Base-by-base conservation (phyloP, 30 jellyfish, hydroid and myxozoan species). In the Cassiopea xamachana region DNA sequence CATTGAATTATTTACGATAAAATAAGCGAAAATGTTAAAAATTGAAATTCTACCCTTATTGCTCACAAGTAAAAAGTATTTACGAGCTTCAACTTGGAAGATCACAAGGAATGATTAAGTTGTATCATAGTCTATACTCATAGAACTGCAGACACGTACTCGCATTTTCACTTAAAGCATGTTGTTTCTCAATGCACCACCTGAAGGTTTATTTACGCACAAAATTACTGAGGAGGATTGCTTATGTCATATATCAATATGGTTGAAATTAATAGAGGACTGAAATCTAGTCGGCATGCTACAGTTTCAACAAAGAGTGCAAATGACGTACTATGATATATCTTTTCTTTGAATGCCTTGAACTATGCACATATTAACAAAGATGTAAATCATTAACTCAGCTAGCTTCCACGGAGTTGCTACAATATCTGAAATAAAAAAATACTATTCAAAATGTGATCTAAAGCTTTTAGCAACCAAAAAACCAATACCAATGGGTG, bases 281-380 rank as follows among this genome's bases (percentile, higher is more conserved):
- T 55, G 64, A 55, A 10, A 55, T 3, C 64, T 10, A 6, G 7
- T 6, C 64, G 7, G 64, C 64, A 3, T 55, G 12, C 64, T 6
- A 55, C 64, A 55, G 7, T 55, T 55, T 55, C 10, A 55, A 3
- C 64, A 10, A 55, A 55, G 10, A 3, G 64, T 3, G 64, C 12
- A 13, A n/a, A 46, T 45, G 14, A 55, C 94, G 62, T 48, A 88
- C 95, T 82, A 78, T 46, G 72, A 2, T 2, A 73, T 59, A 1
- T 78, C 84, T 4, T 68, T 46, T 51, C 86, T 70, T 1, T 77
- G 12, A 12, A 77, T n/a, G 12, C 83, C 87, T 44, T 88, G 89
- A 3, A 88, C 95, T 12, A 79, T 69, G 75, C 89, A 80, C 95
- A 88, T 88, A 81, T 88, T 88, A 59, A 88, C 74, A 15, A 88